These are phyloP conservation scores for Xerus rutilus DNA, from an alignment of 2,797 vertebrate genomes.

Conservation along the genomic window DNA sequence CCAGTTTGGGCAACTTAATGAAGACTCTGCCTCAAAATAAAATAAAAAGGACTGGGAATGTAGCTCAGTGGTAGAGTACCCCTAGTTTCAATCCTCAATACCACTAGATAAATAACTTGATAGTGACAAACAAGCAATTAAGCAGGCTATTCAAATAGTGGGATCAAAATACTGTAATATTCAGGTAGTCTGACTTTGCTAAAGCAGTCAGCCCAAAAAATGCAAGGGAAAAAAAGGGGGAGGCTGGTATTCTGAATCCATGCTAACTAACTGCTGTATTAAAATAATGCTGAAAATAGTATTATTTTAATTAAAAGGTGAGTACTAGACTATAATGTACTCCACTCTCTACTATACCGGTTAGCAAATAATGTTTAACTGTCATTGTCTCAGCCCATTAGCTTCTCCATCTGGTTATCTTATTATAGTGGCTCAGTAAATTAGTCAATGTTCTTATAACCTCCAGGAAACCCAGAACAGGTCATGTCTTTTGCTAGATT, in stretches of 20 bases:
- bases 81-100: not conserved
- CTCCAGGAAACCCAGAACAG: slow-evolving; percentile 77
- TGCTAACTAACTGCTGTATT: slow-evolving; percentile 31
- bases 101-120: not conserved
- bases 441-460: slow-evolving; percentile 79
- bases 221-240: not conserved
- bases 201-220: slow-evolving; percentile 27
- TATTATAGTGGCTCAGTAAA: slow-evolving; percentile 81
- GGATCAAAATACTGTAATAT: not conserved
- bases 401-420: slow-evolving; percentile 80
- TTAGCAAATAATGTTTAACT: slow-evolving; percentile 77
- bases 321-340: slow-evolving; percentile 46
- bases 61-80: not conserved
- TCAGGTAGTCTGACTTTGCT: slow-evolving; percentile 34
- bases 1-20: not conserved
- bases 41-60: not conserved
- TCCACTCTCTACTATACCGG: not conserved
- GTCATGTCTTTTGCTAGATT: slow-evolving; percentile 79
- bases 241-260: not conserved
- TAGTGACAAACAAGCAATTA: not conserved
- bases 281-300: slow-evolving; percentile 77
- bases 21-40: not conserved
- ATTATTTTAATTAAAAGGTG: slow-evolving; percentile 82
- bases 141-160: not conserved
- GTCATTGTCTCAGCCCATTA: slow-evolving; percentile 77